Percentiles rank a stretch among this genome's conserved stretches.
Evolutionary conservation across 2,113 vertebrate species (phyloP).

Genomic region (Centropristis striata): DNA sequence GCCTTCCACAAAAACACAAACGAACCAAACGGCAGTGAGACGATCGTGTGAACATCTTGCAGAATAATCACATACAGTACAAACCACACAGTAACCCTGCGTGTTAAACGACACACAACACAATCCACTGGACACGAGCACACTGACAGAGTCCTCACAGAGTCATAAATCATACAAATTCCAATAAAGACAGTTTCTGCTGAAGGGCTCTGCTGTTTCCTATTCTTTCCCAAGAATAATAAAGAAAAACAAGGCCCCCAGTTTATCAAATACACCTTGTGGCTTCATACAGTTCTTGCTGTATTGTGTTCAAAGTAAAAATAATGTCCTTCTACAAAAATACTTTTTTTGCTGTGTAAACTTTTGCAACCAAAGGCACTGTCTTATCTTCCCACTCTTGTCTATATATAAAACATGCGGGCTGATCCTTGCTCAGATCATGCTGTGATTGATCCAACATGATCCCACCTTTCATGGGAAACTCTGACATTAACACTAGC

Average conservation of each 20-base stretch:
- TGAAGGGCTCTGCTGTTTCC: conserved; percentile 17
- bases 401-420: neutral
- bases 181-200: conserved; percentile 16
- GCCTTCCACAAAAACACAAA: conserved; percentile 6
- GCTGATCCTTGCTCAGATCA: neutral
- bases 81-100: conserved; percentile 36
- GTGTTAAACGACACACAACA: neutral
- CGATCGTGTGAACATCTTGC: conserved; percentile 8
- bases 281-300: conserved; percentile 49
- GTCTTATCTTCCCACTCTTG: conserved; percentile 38
- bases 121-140: conserved; percentile 34
- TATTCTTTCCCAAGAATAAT: conserved; percentile 7
- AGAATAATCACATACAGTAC: conserved; percentile 42
- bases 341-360: conserved; percentile 77
- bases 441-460: neutral
- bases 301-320: conserved; percentile 60
- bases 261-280: conserved; percentile 51
- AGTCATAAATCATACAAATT: conserved; percentile 30
- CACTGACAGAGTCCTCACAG: conserved; percentile 16
- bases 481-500: neutral
- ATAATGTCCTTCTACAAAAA: conserved; percentile 79
- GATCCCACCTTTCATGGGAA: neutral
- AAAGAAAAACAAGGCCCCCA: conserved; percentile 45
- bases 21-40: conserved; percentile 40
- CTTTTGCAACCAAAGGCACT: conserved; percentile 83